Base-by-base conservation (phyloP, 2,797 vertebrate species). In the Poecilia gillii region DNA sequence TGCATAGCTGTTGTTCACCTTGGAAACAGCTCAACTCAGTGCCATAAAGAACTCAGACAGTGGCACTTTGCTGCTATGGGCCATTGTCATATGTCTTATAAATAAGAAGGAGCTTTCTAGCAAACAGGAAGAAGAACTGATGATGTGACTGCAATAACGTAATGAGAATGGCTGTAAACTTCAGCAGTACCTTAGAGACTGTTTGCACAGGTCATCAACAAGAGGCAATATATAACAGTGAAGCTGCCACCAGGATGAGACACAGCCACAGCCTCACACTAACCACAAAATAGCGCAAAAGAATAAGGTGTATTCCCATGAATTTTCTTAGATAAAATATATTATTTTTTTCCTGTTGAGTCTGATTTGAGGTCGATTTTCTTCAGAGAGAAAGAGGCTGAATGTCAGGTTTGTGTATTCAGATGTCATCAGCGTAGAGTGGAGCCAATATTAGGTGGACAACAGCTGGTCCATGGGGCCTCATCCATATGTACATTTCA, bases 351-450 rank as follows among this genome's bases (percentile, higher is more conserved):
- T 33, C 23, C 12, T 39, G 4, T 51, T 47, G 3, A 55, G 68
- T 79, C 77, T 84, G 72, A 53, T 74, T 79, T 77, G 43, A 57
- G 75, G 1, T 6, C 59, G 45, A 62, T 31, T 3, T 78, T 83
- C 74, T 49, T n/a, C 12, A 3, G 55, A 79, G 79, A 78, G 46
- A 78, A 45, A 70, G 77, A 77, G 76, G 75, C 80, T 70, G 74
- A 77, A 84, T 66, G 79, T 83, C 87, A 82, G 3, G 28, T 92
- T 90, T 95, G 92, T 84, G 80, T 94, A 93, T 93, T 94, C 86
- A 93, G 89, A 95, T 94, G 92, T 94, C 89, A 92, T 95, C 87
- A 88, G 87, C 62, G 79, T 46, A 86, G 86, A 92, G 90, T 90
- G 86, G 83, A 90, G 82, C 74, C 75, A 3, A 76, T 72, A 86